These are phyloP conservation scores for Gavia stellata DNA, from an alignment of 2,113 vertebrate species.

Conservation along the genomic window DNA sequence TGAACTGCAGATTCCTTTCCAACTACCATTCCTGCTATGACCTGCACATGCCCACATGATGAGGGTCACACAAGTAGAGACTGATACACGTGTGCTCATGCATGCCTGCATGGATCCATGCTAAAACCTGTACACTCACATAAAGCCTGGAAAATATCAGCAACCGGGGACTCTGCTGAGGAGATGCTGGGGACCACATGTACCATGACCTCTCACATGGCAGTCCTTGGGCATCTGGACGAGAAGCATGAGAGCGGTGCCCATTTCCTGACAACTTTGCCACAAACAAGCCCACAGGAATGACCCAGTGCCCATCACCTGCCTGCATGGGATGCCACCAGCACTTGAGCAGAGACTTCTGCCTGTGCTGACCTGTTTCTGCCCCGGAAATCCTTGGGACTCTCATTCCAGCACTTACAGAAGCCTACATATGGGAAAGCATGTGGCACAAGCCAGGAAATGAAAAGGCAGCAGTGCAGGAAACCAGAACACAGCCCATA, in stretches of 20 bases:
- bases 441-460: background rate
- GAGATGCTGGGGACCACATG: too few species aligned
- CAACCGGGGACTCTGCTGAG: too few species aligned
- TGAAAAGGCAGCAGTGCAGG: background rate
- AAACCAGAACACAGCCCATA: background rate
- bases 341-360: background rate
- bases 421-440: background rate
- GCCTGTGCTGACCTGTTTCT: background rate
- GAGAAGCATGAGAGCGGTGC: accelerated
- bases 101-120: too few species aligned
- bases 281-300: background rate
- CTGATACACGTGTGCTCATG: too few species aligned
- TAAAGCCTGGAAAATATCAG: too few species aligned
- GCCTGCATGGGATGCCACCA: background rate
- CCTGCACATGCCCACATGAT: too few species aligned
- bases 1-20: too few species aligned
- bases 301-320: background rate
- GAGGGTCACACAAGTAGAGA: too few species aligned
- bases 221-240: too few species aligned
- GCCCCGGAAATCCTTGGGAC: background rate
- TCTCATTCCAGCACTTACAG: background rate
- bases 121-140: too few species aligned
- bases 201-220: too few species aligned
- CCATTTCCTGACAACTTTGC: background rate
- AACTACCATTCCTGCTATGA: too few species aligned